These are phyloP conservation scores for Acholoe squamosa DNA, from an alignment of 2,888 invertebrate species.

Conservation along the genomic window DNA sequence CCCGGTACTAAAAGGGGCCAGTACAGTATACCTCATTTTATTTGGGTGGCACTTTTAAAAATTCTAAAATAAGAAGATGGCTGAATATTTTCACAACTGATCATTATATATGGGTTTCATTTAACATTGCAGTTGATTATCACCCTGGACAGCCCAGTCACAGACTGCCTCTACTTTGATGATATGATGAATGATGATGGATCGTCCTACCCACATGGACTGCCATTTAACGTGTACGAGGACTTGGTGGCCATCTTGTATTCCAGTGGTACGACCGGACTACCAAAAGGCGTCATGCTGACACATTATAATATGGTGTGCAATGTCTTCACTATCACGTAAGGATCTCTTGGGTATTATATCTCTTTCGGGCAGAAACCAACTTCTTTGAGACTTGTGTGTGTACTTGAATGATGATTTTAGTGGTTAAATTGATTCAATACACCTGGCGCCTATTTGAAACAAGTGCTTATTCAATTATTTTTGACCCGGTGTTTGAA, in stretches of 20 bases:
- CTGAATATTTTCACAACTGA: neutral
- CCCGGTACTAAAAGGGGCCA: too few species aligned
- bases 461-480: too few species aligned
- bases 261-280: constrained; percentile 34
- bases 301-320: neutral
- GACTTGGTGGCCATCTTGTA: constrained; percentile 18
- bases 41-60: too few species aligned
- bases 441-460: too few species aligned
- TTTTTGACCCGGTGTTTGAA: too few species aligned
- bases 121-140: neutral
- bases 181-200: constrained; percentile 7
- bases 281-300: constrained; percentile 44
- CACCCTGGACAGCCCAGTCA: neutral
- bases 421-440: too few species aligned
- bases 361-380: too few species aligned
- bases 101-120: neutral
- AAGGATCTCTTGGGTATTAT: too few species aligned
- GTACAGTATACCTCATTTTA: too few species aligned
- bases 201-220: neutral
- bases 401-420: too few species aligned
- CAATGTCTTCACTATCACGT: neutral
- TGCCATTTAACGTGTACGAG: neutral
- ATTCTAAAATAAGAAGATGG: too few species aligned
- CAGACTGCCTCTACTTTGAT: neutral
- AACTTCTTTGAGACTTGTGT: too few species aligned